Evolutionary conservation across 2,888 invertebrate genomes (phyloP), one percentile per base, ranked within the genome.

Genomic region (Artemia sp.): DNA sequence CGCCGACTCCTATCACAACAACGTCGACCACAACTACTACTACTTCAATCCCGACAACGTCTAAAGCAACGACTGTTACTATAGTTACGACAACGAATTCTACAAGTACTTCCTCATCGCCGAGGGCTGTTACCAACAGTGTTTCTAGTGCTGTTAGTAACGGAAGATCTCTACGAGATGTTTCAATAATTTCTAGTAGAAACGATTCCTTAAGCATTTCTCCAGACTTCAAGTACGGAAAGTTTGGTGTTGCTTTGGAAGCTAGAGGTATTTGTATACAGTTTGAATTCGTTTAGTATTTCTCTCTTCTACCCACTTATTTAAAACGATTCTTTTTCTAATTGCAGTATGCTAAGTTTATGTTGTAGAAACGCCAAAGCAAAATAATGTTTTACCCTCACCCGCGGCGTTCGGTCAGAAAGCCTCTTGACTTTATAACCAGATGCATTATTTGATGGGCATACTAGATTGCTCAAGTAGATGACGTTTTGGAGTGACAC

Each of bases 171-270:
- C 14, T 58, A 58, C n/a, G 64, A 10, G 64, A 58, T 19, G 24
- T n/a, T 24, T 9, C 24, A 58, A 9, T 24, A 58, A 19, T 58
- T 58, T 9, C 9, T 8, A 24, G 64, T 19, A 9, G 24, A 58
- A 58, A 8, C 11, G 24, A 24, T 24, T 58, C 24, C n/a, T 24
- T 24, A 2, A 58, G 14, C 14, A 24, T 19, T 2, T 58, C 64
- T 24, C n/a, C 64, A 58, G 64, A 58, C 24, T 58, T 58, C 64
- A 58, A 58, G 24, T 58, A 58, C 24, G 64, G 64, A 24, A 58
- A 58, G 64, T 58, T 58, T 24, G 64, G 24, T 19, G 11, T 24
- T 19, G 24, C 64, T 58, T n/a, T 58, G 8, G 9, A 58, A n/a
- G 64, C 64, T 58, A 58, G 64, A 58, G 64, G 64, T 58, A 58